These are phyloP conservation scores for Drosophila atripex DNA, from an alignment of 2,888 invertebrate genomes.

Conservation along the genomic window DNA sequence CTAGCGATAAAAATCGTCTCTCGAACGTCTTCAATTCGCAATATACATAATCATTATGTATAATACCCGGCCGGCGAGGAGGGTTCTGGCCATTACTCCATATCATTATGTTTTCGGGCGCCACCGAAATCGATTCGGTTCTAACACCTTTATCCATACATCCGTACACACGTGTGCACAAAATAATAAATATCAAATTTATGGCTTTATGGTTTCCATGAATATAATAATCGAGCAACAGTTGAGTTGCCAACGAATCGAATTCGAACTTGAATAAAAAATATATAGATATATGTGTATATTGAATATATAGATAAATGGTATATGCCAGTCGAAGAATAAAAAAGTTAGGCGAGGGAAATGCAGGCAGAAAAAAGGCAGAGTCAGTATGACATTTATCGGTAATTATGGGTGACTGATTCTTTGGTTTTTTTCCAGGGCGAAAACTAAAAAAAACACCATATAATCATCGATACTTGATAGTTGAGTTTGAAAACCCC, in stretches of 20 bases:
- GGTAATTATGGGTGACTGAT: not conserved
- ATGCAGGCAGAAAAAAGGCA: slow-evolving; percentile 1
- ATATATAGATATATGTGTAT: not conserved
- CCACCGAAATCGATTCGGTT: slow-evolving; percentile 25
- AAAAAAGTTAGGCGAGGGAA: slow-evolving; percentile 10
- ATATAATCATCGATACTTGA: not conserved
- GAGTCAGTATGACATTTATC: slow-evolving; percentile 16
- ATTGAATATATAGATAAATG: slow-evolving; percentile 13
- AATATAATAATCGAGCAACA: slow-evolving; percentile 24
- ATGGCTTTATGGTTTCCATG: slow-evolving; percentile 53
- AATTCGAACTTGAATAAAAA: slow-evolving; percentile 16
- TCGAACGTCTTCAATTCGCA: slow-evolving; percentile 27
- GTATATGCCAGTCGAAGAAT: not conserved
- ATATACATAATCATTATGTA: slow-evolving; percentile 47
- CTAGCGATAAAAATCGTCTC: slow-evolving; percentile 40
- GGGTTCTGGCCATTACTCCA: not conserved
- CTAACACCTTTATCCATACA: slow-evolving; percentile 28
- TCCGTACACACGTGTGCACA: slow-evolving; percentile 17
- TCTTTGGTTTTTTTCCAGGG: slow-evolving; percentile 3
- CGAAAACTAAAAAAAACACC: not conserved
- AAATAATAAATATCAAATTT: slow-evolving; percentile 44
- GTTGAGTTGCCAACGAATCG: slow-evolving; percentile 11
- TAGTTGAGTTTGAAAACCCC: not conserved
- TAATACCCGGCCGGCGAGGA: slow-evolving; percentile 9
- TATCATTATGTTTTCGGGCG: slow-evolving; percentile 10